A percentile compares a stretch with the other conserved stretches of the same genome.
These are phyloP conservation scores for Vireo griseus DNA, from an alignment of 2,797 vertebrate genomes.

Conservation along the genomic window DNA sequence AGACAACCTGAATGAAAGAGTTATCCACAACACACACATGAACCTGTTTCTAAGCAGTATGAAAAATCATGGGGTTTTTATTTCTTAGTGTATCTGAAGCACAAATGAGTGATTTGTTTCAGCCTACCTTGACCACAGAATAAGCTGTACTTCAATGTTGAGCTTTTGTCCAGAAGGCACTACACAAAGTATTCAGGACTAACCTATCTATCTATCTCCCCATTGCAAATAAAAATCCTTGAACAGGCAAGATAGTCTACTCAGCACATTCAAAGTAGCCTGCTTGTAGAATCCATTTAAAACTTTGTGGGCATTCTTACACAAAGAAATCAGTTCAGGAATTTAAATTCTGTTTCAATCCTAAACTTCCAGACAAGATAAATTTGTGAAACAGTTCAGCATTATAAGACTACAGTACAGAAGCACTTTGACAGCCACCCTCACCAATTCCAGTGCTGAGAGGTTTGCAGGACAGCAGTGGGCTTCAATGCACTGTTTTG, in stretches of 20 bases:
- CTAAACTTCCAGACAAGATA: not conserved
- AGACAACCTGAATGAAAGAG: constrained; percentile 76
- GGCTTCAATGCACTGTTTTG: not conserved
- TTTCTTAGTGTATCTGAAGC: not conserved
- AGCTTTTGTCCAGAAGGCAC: not conserved
- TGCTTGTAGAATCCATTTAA: not conserved
- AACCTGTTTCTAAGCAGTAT: not conserved
- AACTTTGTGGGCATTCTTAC: not conserved
- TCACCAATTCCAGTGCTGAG: not conserved
- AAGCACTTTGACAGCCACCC: not conserved
- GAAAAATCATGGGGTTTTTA: not conserved
- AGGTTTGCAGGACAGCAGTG: fast-evolving
- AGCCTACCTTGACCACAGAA: not conserved
- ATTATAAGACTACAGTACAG: not conserved
- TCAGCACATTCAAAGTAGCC: not conserved
- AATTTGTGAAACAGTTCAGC: not conserved
- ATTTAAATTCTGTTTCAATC: not conserved
- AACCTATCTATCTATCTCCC: not conserved
- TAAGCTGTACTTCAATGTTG: not conserved
- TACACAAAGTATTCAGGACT: not conserved
- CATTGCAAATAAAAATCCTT: not conserved
- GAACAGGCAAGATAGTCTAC: not conserved
- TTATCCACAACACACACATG: not conserved
- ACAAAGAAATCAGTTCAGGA: not conserved
- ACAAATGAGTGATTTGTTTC: not conserved